These are phyloP conservation scores for Campaea margaritaria DNA, from an alignment of 2,888 invertebrate species.

Conservation along the genomic window DNA sequence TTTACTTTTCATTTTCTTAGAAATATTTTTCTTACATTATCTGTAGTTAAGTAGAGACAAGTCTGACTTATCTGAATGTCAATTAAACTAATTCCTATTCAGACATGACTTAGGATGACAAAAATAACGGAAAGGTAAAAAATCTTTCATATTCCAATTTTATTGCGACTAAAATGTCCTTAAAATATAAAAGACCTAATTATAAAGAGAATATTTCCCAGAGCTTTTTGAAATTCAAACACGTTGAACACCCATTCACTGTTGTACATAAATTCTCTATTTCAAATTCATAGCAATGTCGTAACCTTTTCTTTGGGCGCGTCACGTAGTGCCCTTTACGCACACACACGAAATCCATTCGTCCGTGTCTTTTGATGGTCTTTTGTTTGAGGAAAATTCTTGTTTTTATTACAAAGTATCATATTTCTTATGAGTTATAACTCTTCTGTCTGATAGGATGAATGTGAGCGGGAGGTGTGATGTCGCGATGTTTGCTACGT, in stretches of 20 bases:
- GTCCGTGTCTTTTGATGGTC: slow-evolving; percentile 50
- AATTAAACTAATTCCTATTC: background rate
- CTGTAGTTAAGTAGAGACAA: no score
- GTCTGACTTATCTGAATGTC: no score
- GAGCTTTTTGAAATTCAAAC: slow-evolving; percentile 30
- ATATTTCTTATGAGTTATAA: slow-evolving; percentile 40
- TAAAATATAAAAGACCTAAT: slow-evolving; percentile 15
- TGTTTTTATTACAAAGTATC: slow-evolving; percentile 40
- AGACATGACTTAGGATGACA: background rate
- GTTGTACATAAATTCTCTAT: slow-evolving; percentile 47
- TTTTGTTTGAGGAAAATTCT: slow-evolving; percentile 49
- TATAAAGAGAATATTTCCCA: slow-evolving; percentile 11
- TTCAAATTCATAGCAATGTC: slow-evolving; percentile 55
- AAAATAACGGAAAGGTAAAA: background rate
- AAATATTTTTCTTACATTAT: no score
- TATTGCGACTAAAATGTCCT: slow-evolving; percentile 9
- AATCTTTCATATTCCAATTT: background rate
- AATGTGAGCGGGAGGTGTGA: slow-evolving; percentile 30
- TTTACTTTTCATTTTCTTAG: no score
- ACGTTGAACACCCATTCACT: slow-evolving; percentile 26
- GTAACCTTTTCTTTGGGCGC: slow-evolving; percentile 52
- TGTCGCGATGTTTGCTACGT: slow-evolving; percentile 3
- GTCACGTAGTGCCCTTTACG: slow-evolving; percentile 54
- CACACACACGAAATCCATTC: slow-evolving; percentile 47
- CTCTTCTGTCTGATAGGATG: slow-evolving; percentile 35